phyloP scores from a whole-genome alignment of 2,888 invertebrate species.

The Xestia ashworthii region DNA sequence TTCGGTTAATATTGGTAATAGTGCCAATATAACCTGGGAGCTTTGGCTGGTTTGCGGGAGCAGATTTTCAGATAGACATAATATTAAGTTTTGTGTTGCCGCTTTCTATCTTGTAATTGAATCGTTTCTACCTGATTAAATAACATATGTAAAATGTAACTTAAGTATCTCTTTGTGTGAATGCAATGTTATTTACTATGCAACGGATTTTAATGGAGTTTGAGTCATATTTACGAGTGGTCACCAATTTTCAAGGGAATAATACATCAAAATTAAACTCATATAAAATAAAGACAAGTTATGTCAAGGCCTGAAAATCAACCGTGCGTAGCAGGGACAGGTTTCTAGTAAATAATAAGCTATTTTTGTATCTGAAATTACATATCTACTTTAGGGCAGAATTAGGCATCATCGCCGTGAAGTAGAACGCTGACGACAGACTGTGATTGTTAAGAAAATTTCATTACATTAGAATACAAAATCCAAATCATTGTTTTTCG shows the following conservation, averaged over 20 bases:
- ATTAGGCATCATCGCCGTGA: background rate
- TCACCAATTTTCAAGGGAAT: background rate
- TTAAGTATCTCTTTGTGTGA: background rate
- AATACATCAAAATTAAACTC: background rate
- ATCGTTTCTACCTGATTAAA: background rate
- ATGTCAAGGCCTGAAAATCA: background rate
- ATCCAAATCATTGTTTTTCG: background rate
- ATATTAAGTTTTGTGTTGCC: background rate
- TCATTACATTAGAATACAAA: background rate
- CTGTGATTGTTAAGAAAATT: background rate
- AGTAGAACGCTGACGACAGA: background rate
- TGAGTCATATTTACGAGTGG: background rate
- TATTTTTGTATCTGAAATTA: background rate
- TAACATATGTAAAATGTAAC: background rate
- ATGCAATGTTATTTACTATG: background rate
- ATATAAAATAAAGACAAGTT: background rate
- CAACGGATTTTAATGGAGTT: background rate
- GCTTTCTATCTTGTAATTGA: background rate
- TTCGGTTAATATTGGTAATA: slow-evolving; percentile 5
- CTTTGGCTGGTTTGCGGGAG: background rate
- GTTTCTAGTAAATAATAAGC: background rate
- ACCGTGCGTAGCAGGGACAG: background rate
- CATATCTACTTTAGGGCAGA: background rate
- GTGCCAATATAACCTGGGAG: background rate
- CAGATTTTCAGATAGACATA: background rate